A percentile compares a stretch with the other conserved stretches of the same genome.
These are phyloP conservation scores for Anthopleura xanthogrammica DNA, from an alignment of 92 coral and sea anemone genomes.

Conservation along the genomic window DNA sequence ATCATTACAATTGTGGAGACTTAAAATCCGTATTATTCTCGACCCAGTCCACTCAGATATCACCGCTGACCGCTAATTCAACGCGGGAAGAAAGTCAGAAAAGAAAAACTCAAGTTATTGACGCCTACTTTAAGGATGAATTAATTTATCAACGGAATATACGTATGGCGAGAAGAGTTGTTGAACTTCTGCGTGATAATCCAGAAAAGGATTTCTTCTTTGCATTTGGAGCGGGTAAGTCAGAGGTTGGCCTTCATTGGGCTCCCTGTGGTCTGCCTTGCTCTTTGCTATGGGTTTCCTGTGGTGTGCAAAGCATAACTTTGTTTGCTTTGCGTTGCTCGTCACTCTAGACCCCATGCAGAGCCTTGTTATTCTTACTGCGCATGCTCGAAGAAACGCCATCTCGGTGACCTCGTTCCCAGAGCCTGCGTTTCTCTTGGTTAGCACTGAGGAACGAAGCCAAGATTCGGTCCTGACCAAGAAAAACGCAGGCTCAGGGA, in stretches of 20 bases:
- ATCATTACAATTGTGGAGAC: slow-evolving; percentile 96
- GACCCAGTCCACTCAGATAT: slow-evolving; percentile 64
- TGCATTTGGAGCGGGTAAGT: slow-evolving; percentile 97
- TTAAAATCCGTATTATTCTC: slow-evolving; percentile 80
- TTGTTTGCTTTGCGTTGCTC: too few species aligned
- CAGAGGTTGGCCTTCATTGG: background rate
- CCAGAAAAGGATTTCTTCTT: slow-evolving; percentile 89
- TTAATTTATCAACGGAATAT: slow-evolving; percentile 80
- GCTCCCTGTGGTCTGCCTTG: too few species aligned
- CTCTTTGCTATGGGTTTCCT: too few species aligned
- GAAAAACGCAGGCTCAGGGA: too few species aligned
- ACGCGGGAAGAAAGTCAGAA: slow-evolving; percentile 49
- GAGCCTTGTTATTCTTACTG: too few species aligned
- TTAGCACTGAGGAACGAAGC: too few species aligned
- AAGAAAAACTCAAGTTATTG: slow-evolving; percentile 67
- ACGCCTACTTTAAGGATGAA: slow-evolving; percentile 72
- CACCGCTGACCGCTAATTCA: slow-evolving; percentile 61
- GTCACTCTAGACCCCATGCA: background rate
- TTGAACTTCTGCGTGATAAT: slow-evolving; percentile 58
- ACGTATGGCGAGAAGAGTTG: slow-evolving; percentile 87
- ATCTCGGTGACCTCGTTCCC: too few species aligned
- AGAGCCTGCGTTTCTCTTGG: too few species aligned
- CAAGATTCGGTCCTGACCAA: too few species aligned
- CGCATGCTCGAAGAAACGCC: too few species aligned
- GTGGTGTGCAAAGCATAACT: too few species aligned